Percentiles rank a stretch among this genome's conserved stretches.
Evolutionary conservation across 2,797 vertebrate species (phyloP).

Genomic region (Takifugu ocellatus): DNA sequence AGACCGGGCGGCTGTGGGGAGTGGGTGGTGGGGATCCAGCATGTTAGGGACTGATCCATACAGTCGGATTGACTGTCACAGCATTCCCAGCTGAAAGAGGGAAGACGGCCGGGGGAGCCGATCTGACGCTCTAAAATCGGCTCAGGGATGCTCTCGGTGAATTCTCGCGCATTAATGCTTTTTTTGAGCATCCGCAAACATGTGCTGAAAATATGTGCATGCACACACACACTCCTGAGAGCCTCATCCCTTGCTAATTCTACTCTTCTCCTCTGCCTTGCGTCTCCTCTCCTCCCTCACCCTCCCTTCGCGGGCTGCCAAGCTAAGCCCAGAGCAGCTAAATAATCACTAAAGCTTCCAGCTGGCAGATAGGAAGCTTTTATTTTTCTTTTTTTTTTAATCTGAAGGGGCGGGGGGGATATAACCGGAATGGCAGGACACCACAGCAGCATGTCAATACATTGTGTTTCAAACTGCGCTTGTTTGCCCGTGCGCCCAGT

Average conservation of each 20-base stretch:
- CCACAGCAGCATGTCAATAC: conserved; percentile 62
- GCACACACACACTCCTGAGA: conserved; percentile 16
- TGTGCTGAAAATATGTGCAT: conserved; percentile 11
- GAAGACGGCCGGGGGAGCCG: conserved; percentile 62
- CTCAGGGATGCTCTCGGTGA: conserved; percentile 62
- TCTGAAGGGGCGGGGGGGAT: conserved; percentile 42
- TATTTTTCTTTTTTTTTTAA: conserved; percentile 16
- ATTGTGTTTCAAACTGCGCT: conserved; percentile 59
- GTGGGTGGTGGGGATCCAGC: conserved; percentile 10
- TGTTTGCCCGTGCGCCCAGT: conserved; percentile 37
- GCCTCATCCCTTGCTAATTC: conserved; percentile 70
- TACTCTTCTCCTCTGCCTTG: conserved; percentile 62
- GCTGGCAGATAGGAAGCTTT: conserved; percentile 66
- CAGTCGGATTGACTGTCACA: conserved; percentile 41
- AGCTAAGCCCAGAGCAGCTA: conserved; percentile 75
- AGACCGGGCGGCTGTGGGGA: conserved; percentile 4
- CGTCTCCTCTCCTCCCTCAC: conserved; percentile 69
- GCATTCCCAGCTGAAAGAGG: conserved; percentile 43
- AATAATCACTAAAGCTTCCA: conserved; percentile 79
- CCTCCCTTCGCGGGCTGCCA: conserved; percentile 67
- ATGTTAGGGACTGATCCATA: conserved; percentile 46
- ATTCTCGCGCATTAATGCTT: conserved; percentile 66
- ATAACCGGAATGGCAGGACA: conserved; percentile 60
- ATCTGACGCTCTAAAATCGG: conserved; percentile 66
- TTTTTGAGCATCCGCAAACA: conserved; percentile 56